Conservation (phyloP, 2,888 invertebrate species). For the Camponotus fellah region DNA sequence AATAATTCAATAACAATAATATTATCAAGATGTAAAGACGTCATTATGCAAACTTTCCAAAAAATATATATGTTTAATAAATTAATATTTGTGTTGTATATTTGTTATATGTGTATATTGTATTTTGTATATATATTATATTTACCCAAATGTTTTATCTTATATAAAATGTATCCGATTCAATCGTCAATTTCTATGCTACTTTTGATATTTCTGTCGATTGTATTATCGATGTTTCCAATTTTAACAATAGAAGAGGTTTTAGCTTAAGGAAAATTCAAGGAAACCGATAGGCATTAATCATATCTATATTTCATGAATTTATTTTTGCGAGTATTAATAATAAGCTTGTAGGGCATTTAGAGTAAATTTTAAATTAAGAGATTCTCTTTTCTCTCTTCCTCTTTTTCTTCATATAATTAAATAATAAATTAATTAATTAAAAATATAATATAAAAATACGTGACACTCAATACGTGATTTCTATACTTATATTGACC, state of each 20-base stretch:
- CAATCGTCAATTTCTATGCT: not conserved
- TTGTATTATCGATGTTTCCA: slow-evolving; percentile 42
- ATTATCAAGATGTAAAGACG: no score
- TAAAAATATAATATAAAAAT: not conserved
- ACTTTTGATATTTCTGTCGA: not conserved
- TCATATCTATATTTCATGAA: slow-evolving; percentile 16
- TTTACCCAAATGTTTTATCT: no score
- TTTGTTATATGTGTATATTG: no score
- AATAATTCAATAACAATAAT: no score
- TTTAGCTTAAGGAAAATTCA: not conserved
- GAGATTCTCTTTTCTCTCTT: no score
- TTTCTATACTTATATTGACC: no score
- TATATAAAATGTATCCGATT: not conserved
- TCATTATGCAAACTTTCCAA: no score
- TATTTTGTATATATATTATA: no score
- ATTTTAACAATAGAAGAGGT: not conserved
- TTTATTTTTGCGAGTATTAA: not conserved
- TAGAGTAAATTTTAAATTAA: not conserved
- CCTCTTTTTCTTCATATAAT: not conserved
- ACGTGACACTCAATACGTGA: not conserved
- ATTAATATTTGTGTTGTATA: no score
- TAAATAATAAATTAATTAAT: no score
- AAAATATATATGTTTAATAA: no score
- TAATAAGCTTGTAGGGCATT: slow-evolving; percentile 18
- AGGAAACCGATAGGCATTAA: slow-evolving; percentile 10